A percentile compares a stretch with the other conserved stretches of the same genome.
These are phyloP conservation scores for Bungarus multicinctus DNA, from an alignment of 2,113 vertebrate genomes.

Conservation along the genomic window DNA sequence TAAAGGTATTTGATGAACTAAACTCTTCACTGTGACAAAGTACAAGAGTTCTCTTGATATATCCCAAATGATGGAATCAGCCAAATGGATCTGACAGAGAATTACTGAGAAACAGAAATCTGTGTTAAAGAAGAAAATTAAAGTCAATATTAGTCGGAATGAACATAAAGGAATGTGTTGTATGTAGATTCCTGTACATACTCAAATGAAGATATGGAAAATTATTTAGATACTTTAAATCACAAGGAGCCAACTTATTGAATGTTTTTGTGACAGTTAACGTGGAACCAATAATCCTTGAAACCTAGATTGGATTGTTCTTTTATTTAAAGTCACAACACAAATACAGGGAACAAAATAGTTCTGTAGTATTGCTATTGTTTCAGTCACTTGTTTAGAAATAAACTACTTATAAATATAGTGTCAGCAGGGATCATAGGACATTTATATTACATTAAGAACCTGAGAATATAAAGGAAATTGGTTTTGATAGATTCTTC, in stretches of 20 bases:
- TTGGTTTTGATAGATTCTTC: background rate
- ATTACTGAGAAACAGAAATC: constrained; percentile 29
- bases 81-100: constrained; percentile 3
- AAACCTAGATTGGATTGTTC: background rate
- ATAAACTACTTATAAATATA: background rate
- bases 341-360: background rate
- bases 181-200: background rate
- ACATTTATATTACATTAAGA: background rate
- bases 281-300: constrained; percentile 5
- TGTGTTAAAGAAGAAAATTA: constrained; percentile 39
- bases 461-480: background rate
- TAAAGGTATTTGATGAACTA: constrained; percentile 28
- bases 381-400: background rate
- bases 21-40: background rate
- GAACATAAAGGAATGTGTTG: background rate
- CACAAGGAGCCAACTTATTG: background rate
- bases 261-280: background rate
- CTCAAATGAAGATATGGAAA: background rate
- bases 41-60: constrained; percentile 36
- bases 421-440: background rate
- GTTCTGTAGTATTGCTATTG: background rate
- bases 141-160: constrained; percentile 41
- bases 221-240: background rate
- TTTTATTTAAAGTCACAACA: background rate
- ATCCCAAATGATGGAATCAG: constrained; percentile 2